These are phyloP conservation scores for Enteromius anoplus DNA, from an alignment of 2,797 vertebrate genomes.

Conservation along the genomic window DNA sequence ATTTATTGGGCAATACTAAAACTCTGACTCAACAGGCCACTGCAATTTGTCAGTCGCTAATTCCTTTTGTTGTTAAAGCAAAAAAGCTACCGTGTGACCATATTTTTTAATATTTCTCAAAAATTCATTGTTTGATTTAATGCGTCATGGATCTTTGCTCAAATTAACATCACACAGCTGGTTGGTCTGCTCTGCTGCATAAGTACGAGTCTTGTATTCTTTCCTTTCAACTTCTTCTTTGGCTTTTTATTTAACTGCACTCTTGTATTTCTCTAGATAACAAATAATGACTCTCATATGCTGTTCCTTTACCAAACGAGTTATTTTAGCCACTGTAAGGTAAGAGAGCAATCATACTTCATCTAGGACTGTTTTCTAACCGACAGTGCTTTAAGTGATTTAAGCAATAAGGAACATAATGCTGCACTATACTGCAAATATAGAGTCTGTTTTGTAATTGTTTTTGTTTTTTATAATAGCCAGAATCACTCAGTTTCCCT, in stretches of 20 bases:
- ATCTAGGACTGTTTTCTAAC: constrained; percentile 1
- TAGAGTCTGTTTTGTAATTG: neutral
- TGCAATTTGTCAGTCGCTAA: constrained; percentile 67
- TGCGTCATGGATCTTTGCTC: neutral
- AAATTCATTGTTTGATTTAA: constrained; percentile 11
- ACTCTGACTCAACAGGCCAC: constrained; percentile 63
- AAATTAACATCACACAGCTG: constrained; percentile 6
- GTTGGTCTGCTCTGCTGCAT: neutral
- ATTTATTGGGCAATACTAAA: constrained; percentile 78
- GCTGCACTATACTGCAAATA: neutral
- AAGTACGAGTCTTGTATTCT: neutral
- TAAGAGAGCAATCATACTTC: constrained; percentile 2
- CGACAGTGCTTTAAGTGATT: neutral
- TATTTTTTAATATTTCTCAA: neutral
- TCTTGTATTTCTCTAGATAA: neutral
- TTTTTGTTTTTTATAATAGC: neutral
- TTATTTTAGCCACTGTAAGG: neutral
- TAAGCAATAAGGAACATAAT: constrained; percentile 8
- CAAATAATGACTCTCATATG: constrained; percentile 5
- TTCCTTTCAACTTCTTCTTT: constrained; percentile 3
- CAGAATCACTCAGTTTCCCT: constrained; percentile 39
- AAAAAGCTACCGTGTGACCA: neutral
- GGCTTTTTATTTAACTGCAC: constrained; percentile 2
- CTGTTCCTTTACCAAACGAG: neutral
- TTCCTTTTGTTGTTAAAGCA: constrained; percentile 9